Evolutionary conservation across 2,888 invertebrate species (phyloP).

Genomic region (Meganola albula): DNA sequence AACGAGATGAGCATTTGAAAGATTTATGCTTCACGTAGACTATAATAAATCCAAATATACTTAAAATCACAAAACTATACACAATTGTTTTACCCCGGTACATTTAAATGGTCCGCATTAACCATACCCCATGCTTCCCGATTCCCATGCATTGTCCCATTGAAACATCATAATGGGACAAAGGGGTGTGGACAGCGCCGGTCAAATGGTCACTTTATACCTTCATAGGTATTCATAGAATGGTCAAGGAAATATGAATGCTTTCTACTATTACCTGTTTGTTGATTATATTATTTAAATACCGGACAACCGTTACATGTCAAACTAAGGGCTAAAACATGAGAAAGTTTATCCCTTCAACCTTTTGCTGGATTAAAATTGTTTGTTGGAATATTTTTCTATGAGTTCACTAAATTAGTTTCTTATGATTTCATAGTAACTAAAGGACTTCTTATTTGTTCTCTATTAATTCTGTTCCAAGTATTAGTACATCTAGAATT

Average conservation of each 20-base stretch:
- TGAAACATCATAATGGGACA: slow-evolving; percentile 70
- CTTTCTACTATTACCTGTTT: slow-evolving; percentile 54
- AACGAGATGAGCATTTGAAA: too few relatives aligned
- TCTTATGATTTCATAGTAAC: too few relatives aligned
- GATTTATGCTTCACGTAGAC: too few relatives aligned
- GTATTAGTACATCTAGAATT: too few relatives aligned
- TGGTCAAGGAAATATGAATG: slow-evolving; percentile 71
- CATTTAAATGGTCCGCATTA: slow-evolving; percentile 53
- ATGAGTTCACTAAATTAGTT: too few relatives aligned
- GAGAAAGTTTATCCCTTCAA: slow-evolving; percentile 53
- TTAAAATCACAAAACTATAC: slow-evolving; percentile 13
- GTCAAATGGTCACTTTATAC: slow-evolving; percentile 73
- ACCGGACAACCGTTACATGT: slow-evolving; percentile 64
- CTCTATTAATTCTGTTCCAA: too few relatives aligned
- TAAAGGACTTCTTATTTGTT: too few relatives aligned
- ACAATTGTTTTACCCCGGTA: slow-evolving; percentile 21
- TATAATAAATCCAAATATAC: background rate
- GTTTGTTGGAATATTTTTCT: slow-evolving; percentile 18
- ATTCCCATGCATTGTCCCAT: slow-evolving; percentile 67
- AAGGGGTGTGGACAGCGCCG: slow-evolving; percentile 75
- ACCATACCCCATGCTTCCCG: slow-evolving; percentile 58
- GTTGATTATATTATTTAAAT: slow-evolving; percentile 74
- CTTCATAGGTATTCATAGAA: slow-evolving; percentile 43
- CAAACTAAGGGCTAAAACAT: slow-evolving; percentile 59
- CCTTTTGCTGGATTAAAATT: slow-evolving; percentile 18